Evolutionary conservation across 2,113 vertebrate species (phyloP).

Genomic region (Eolophus roseicapilla): DNA sequence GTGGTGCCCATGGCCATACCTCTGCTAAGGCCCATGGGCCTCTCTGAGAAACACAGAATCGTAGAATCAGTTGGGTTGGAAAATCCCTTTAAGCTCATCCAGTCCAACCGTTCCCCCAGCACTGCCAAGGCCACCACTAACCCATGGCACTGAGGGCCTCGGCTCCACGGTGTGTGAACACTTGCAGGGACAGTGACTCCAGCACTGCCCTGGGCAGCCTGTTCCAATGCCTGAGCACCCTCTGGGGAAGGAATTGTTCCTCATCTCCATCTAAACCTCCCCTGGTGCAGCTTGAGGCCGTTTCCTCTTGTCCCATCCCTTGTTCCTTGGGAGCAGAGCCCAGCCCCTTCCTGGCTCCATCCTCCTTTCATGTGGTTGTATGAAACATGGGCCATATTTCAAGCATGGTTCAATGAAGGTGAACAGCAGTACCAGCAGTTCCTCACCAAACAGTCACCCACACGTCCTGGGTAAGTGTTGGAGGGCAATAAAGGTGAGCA

Average conservation of each 20-base stretch:
- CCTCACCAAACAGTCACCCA: accelerated
- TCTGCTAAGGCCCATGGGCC: not conserved
- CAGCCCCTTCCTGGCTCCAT: not conserved
- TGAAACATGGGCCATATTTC: accelerated
- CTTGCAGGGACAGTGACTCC: no score
- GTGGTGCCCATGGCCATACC: accelerated
- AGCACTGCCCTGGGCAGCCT: no score
- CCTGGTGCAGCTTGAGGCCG: not conserved
- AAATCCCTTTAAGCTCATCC: not conserved
- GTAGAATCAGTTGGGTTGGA: not conserved
- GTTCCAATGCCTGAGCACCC: no score
- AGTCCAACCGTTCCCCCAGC: not conserved
- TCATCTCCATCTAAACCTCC: no score
- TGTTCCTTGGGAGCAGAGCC: not conserved
- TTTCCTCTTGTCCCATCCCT: not conserved
- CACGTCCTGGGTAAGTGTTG: accelerated
- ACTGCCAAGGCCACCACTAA: not conserved
- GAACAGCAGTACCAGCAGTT: not conserved
- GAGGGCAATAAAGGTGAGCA: not conserved
- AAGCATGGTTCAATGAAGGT: not conserved
- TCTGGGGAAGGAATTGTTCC: no score
- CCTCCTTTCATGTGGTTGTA: not conserved
- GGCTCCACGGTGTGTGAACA: no score
- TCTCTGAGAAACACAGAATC: not conserved
- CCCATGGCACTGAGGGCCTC: not conserved